Percentiles rank a stretch among this genome's conserved stretches.
Conservation (phyloP, 2,113 vertebrate genomes). For the Tachysurus vachellii region DNA sequence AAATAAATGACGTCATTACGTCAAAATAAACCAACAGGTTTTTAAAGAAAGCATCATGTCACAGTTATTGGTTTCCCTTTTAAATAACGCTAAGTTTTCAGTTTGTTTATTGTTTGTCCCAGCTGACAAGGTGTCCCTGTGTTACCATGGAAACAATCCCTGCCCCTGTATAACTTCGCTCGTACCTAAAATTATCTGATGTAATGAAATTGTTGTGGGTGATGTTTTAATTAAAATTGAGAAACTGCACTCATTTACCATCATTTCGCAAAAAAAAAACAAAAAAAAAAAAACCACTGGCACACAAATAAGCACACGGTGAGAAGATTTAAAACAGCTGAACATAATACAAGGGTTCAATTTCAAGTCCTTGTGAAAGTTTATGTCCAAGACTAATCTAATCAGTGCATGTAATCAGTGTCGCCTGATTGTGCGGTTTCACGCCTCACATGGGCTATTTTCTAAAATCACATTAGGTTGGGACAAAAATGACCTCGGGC, state of each 20-base stretch:
- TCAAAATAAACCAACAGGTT: neutral
- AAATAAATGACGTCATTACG: neutral
- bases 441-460: conserved; percentile 2
- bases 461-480: conserved; percentile 15
- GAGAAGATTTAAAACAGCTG: neutral
- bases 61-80: neutral
- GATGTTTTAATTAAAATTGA: neutral
- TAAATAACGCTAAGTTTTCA: neutral
- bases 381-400: conserved; percentile 30
- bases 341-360: neutral
- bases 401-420: conserved; percentile 26
- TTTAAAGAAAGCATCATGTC: neutral
- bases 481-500: conserved; percentile 15
- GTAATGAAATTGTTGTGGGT: neutral
- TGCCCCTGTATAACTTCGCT: neutral
- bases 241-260: neutral
- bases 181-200: neutral
- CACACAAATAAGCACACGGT: neutral
- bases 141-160: neutral
- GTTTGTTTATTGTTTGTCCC: neutral
- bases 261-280: neutral
- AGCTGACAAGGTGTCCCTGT: neutral
- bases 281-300: too few species aligned
- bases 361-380: conserved; percentile 18
- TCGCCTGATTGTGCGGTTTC: conserved; percentile 11